phyloP scores from a whole-genome alignment of 2,888 invertebrate genomes.

The Willowsia nigromaculata region DNA sequence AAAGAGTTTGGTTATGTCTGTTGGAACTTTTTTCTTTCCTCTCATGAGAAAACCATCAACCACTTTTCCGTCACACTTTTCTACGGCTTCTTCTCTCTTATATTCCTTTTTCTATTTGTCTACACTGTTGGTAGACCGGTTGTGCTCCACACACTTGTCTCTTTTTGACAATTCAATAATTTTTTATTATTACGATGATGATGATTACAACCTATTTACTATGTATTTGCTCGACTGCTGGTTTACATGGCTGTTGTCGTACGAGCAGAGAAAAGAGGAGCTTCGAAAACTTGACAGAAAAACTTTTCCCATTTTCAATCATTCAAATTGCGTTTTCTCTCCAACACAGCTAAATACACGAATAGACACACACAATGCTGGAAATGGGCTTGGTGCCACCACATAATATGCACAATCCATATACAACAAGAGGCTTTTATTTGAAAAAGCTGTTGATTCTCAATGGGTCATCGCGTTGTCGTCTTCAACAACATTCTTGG shows the following conservation, averaged over 20 bases:
- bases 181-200: background rate
- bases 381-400: conserved; percentile 24
- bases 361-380: background rate
- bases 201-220: conserved; percentile 9
- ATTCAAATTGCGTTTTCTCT: conserved; percentile 57
- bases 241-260: background rate
- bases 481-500: background rate
- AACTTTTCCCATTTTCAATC: conserved; percentile 70
- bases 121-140: background rate
- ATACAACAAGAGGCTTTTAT: background rate
- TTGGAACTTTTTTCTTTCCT: background rate
- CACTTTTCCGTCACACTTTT: conserved; percentile 10
- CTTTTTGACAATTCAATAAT: conserved; percentile 53
- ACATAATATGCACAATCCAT: background rate
- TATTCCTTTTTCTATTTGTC: background rate
- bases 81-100: background rate
- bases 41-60: background rate
- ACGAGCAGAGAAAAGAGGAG: background rate
- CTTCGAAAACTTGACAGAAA: conserved; percentile 31
- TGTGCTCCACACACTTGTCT: background rate
- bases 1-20: conserved; percentile 12
- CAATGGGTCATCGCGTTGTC: conserved; percentile 38
- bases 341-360: background rate
- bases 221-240: conserved; percentile 12
- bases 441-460: conserved; percentile 64